A percentile compares a stretch with the other conserved stretches of the same genome.
These are phyloP conservation scores for Eupeodes luniger DNA, from an alignment of 2,888 invertebrate species.

Conservation along the genomic window DNA sequence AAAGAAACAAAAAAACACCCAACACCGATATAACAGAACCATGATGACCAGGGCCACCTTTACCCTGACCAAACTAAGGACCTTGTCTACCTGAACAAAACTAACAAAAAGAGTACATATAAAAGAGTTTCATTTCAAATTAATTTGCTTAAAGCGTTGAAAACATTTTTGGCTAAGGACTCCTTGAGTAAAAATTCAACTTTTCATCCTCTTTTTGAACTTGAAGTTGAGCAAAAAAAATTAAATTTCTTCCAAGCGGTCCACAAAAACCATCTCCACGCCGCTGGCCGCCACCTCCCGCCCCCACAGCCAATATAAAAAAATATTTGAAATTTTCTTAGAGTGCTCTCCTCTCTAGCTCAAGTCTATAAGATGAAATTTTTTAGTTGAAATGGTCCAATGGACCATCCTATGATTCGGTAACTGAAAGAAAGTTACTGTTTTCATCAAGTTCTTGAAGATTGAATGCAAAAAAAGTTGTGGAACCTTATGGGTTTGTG, in stretches of 20 bases:
- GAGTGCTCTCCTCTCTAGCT: slow-evolving; percentile 16
- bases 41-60: too few species aligned
- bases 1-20: too few species aligned
- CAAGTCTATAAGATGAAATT: slow-evolving; percentile 46
- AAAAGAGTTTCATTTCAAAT: background rate
- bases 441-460: background rate
- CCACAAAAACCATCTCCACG: background rate
- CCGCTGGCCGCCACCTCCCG: background rate
- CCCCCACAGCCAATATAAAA: slow-evolving; percentile 31
- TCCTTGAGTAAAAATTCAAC: background rate
- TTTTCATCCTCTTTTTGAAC: slow-evolving; percentile 2
- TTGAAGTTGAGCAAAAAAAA: background rate
- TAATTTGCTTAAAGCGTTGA: background rate
- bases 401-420: background rate
- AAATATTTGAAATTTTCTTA: slow-evolving; percentile 54
- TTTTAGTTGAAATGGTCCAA: slow-evolving; percentile 24
- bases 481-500: background rate
- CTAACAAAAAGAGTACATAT: background rate
- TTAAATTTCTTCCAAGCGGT: background rate
- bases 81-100: background rate
- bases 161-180: background rate
- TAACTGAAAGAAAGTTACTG: slow-evolving; percentile 22
- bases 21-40: too few species aligned
- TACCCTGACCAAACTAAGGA: too few species aligned
- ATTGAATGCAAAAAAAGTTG: background rate